phyloP scores from a whole-genome alignment of 2,113 vertebrate species.

The Progne subis region DNA sequence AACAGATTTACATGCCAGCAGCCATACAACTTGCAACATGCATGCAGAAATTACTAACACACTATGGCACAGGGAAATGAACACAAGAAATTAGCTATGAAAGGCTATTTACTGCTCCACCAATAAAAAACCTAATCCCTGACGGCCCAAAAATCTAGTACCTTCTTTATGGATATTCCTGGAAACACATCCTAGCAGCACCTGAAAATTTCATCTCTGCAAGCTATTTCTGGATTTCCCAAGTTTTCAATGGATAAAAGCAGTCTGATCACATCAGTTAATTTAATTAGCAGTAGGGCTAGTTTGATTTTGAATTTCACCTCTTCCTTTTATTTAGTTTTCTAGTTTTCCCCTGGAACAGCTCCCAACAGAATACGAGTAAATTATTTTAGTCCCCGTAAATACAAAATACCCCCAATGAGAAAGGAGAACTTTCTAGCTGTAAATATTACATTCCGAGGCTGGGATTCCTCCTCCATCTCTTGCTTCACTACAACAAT shows the following conservation, averaged over 20 bases:
- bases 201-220: not conserved
- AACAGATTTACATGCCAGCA: not conserved
- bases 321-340: not conserved
- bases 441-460: conserved; percentile 74
- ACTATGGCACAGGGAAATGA: not conserved
- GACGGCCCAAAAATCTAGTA: not conserved
- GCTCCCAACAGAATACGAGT: not conserved
- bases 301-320: not conserved
- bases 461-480: conserved; percentile 68
- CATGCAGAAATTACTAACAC: not conserved
- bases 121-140: not conserved
- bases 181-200: not conserved
- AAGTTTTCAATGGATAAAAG: not conserved
- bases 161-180: not conserved
- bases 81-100: not conserved
- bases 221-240: not conserved
- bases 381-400: not conserved
- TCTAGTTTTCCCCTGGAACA: not conserved
- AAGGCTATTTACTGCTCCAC: not conserved
- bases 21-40: not conserved
- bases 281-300: not conserved
- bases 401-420: not conserved
- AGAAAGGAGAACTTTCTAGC: not conserved
- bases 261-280: not conserved
- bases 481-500: conserved; percentile 82